Evolutionary conservation across 2,888 invertebrate species (phyloP), one percentile per base, ranked within the genome.

Genomic region (Hesperia comma): DNA sequence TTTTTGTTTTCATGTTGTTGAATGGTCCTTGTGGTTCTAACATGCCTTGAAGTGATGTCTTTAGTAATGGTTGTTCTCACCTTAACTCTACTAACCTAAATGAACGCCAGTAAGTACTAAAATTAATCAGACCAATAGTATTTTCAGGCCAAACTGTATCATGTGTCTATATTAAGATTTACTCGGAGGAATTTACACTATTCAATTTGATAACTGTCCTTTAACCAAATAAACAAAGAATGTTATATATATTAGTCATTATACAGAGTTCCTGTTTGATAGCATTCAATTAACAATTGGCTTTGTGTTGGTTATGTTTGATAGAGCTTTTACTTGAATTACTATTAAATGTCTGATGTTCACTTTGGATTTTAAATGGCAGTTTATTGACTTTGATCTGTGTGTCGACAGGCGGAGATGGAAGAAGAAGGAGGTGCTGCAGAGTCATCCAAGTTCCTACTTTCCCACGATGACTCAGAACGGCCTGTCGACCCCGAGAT

Each of bases 401-500:
- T 75, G 37, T 71, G 58, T 76, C 76, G 72, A 32, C 84, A 93
- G 93, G 90, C 92, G 77, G 93, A 93, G 82, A 93, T 93, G 90
- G 93, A 93, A 76, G 93, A 93, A 77, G 93, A 93, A 85, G 89
- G 87, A 69, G 83, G 81, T 75, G 84, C 85, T 75, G 79, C 88
- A 70, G 92, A 93, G 77, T 88, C 91, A 77, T 91, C 92, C 71
- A 92, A 92, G 83, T 92, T 91, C 82, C 85, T 92, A 74, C 85
- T 93, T 69, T 88, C 94, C 72, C 94, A 93, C 43, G 90, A 94
- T 80, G 89, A 94, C 83, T 94, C 94, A 56, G 95, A 96, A 79
- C 91, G 95, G 78, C 93, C 95, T 57, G 96, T 96, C 71, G 96
- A 96, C 86, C 96, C 97, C 55, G 97, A 97, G 87, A 97, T 98